These are phyloP conservation scores for Andrena camellia DNA, from an alignment of 2,888 invertebrate genomes.

Conservation along the genomic window DNA sequence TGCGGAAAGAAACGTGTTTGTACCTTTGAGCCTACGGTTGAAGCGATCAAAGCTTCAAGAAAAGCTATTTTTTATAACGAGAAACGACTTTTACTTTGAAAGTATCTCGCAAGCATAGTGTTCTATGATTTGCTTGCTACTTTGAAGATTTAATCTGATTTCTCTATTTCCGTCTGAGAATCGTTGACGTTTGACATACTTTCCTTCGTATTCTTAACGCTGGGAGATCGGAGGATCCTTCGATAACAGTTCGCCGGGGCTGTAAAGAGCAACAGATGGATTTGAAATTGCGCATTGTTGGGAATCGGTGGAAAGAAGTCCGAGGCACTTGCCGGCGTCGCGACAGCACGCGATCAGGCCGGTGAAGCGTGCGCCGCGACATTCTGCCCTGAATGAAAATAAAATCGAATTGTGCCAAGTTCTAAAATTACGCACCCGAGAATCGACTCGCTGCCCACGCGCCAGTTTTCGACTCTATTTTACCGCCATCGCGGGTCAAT, in stretches of 20 bases:
- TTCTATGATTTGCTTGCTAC: too few species aligned
- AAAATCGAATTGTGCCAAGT: constrained; percentile 75
- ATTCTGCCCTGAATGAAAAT: constrained; percentile 69
- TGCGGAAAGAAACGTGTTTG: too few species aligned
- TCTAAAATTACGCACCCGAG: constrained; percentile 75
- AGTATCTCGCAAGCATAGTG: too few species aligned
- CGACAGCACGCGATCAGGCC: constrained; percentile 12
- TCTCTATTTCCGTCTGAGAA: too few species aligned
- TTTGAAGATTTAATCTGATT: too few species aligned
- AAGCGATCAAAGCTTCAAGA: too few species aligned
- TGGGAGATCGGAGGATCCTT: neutral
- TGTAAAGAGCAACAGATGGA: neutral
- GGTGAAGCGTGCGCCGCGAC: constrained; percentile 52
- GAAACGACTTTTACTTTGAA: too few species aligned
- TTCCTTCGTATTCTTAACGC: neutral
- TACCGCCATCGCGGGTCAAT: constrained; percentile 34
- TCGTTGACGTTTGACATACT: too few species aligned
- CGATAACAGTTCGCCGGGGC: neutral
- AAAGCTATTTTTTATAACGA: too few species aligned
- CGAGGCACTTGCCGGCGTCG: constrained; percentile 33
- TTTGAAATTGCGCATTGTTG: neutral
- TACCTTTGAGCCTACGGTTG: too few species aligned
- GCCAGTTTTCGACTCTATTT: constrained; percentile 10
- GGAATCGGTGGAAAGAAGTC: neutral
- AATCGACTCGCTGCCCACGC: constrained; percentile 13